Percentiles rank a stretch among this genome's conserved stretches.
Evolutionary conservation across 2,113 vertebrate genomes (phyloP).

Genomic region (Labeo rohita): DNA sequence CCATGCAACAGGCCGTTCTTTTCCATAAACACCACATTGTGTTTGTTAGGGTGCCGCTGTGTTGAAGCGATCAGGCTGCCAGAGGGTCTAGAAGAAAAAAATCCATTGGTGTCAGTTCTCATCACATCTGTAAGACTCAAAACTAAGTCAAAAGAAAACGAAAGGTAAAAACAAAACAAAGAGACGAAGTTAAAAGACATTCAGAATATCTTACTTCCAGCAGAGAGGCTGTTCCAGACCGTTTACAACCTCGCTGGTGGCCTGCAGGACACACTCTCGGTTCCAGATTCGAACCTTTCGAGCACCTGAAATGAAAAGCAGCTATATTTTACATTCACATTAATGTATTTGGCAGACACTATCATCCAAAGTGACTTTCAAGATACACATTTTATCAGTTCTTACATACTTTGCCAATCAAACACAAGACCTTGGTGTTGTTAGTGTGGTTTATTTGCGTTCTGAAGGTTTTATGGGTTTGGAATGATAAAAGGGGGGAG

Average conservation of each 20-base stretch:
- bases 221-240: constrained; percentile 89
- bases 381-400: background rate
- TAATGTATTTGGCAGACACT: background rate
- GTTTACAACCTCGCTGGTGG: constrained; percentile 88
- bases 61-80: constrained; percentile 90
- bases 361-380: background rate
- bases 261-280: constrained; percentile 90
- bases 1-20: constrained; percentile 97
- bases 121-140: background rate
- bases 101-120: background rate
- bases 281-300: constrained; percentile 87
- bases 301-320: constrained; percentile 69
- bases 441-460: background rate
- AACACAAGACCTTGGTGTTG: background rate
- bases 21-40: constrained; percentile 94
- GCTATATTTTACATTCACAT: background rate
- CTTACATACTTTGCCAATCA: background rate
- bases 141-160: background rate
- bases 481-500: no score
- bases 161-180: background rate
- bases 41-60: constrained; percentile 88
- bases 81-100: constrained; percentile 81
- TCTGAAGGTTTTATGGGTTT: no score
- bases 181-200: background rate
- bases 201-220: constrained; percentile 86